Evolutionary conservation across 2,797 vertebrate species (phyloP), one percentile per base, ranked within the genome.

Genomic region (Miichthys miiuy): DNA sequence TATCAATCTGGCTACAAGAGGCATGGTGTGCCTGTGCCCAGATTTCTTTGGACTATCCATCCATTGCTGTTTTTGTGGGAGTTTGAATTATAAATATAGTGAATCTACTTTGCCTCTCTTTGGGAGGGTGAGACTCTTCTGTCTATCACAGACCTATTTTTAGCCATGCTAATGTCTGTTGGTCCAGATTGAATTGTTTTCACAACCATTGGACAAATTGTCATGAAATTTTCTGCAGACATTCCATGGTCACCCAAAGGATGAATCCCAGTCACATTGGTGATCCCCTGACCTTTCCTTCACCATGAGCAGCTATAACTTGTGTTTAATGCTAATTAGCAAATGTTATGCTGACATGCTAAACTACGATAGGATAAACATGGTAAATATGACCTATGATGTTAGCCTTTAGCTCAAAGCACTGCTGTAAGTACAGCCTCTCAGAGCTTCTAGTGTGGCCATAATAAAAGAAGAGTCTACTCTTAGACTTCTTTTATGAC

Each of bases 111-210:
- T 17, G 25, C 17, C 42, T 48, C 13, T 55, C 9, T 12, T 8
- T 30, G 25, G 50, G 14, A 48, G n/a, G 18, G 56, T 14, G n/a
- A 44, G 18, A 61, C 1, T 3, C 17, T 75, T 30, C 27, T 2
- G 66, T 47, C 52, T 51, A 14, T n/a, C 41, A n/a, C 8, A 44
- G 38, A 46, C 12, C 47, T 75, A 46, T 75, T 61, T 52, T 75
- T 68, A 21, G 55, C 54, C 18, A 42, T 1, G 6, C n/a, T n/a
- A 42, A 11, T 5, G 16, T 50, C 20, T 38, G n/a, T 41, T 67
- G 16, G 10, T 68, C 14, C 44, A 70, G 44, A 70, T 4, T 18
- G 27, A 60, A 38, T 18, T 48, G 34, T 34, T 38, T 34, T n/a
- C 50, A 34, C 13, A 47, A 11, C 20, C 7, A 27, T 5, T 2